phyloP scores from a whole-genome alignment of 2,113 vertebrate species.

The Panurus biarmicus region DNA sequence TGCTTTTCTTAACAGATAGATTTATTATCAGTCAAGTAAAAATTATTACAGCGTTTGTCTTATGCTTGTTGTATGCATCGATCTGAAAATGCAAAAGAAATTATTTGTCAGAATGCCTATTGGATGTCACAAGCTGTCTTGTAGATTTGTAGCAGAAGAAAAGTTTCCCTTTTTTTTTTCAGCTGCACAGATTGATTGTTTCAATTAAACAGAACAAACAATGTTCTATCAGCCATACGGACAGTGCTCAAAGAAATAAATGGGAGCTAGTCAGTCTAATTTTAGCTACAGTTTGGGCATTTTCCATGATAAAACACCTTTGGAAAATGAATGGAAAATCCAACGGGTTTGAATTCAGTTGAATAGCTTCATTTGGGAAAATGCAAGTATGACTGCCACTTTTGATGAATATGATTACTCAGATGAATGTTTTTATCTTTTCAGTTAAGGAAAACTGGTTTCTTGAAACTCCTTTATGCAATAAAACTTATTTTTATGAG shows the following conservation, averaged over 20 bases:
- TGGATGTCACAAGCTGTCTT: background rate
- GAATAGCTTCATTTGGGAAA: background rate
- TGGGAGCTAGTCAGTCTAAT: background rate
- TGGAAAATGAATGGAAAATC: background rate
- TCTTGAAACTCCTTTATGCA: background rate
- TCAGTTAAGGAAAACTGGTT: background rate
- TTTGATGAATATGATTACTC: background rate
- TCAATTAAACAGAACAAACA: background rate
- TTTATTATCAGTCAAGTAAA: conserved; percentile 25
- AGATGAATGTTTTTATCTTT: background rate
- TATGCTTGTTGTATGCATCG: background rate
- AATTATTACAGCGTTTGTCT: background rate
- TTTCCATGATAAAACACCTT: background rate
- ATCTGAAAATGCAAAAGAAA: background rate
- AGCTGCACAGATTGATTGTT: background rate
- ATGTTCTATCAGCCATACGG: background rate
- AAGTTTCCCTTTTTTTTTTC: background rate
- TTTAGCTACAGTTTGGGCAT: background rate
- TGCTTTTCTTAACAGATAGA: background rate
- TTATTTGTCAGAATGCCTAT: background rate
- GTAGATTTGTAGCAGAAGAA: background rate
- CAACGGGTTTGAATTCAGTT: background rate
- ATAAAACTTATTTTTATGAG: background rate
- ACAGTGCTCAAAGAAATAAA: background rate
- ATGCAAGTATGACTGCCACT: background rate